Evolutionary conservation across 2,113 vertebrate genomes (phyloP), one percentile per base, ranked within the genome.

Genomic region (Prolemur simus): DNA sequence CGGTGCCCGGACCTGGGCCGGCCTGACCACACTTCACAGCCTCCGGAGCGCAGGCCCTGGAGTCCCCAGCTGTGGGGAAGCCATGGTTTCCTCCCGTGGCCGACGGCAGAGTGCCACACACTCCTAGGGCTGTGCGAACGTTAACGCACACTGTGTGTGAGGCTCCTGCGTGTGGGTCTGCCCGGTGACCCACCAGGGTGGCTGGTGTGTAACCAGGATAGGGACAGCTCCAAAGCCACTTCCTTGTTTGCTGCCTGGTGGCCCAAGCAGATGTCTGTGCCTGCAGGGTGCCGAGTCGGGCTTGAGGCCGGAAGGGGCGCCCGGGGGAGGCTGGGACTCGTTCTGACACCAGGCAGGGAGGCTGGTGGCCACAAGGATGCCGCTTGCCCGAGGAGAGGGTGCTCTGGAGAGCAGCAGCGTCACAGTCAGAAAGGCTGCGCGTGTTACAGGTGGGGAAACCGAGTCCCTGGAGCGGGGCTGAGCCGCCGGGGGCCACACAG

Each of bases 1-100:
- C 4, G 37, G 52, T 2, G 42, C 10, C 20, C 32, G 86, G 73
- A 18, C 76, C 21, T 8, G 81, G 73, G 3, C 56, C 2, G 32
- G 39, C 66, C n/a, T 64, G 9, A 3, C 12, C 1, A 4, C 9
- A 0, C 17, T 6, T 23, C 39, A 2, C 10, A 2, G 21, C 23
- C 9, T 52, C n/a, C 7, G 37, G 73, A 58, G 81, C 47, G 29
- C 39, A 10, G 73, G 18, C 29, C 17, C 60, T 37, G 66, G 39
- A 11, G 27, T 32, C 76, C 42, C 9, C 20, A 27, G 11, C 8
- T 20, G 8, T 20, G 27, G 27, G 25, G 54, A 37, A 25, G 73
- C 88, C 9, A 0, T 6, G 20, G 64, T 20, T 64, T 58, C 63
- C 17, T 20, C 4, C 6, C 2, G 0, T 23, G 42, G 71, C 25